A percentile compares a stretch with the other conserved stretches of the same genome.
Evolutionary conservation across 2,888 invertebrate genomes (phyloP).

Genomic region (Tachina grossa): DNA sequence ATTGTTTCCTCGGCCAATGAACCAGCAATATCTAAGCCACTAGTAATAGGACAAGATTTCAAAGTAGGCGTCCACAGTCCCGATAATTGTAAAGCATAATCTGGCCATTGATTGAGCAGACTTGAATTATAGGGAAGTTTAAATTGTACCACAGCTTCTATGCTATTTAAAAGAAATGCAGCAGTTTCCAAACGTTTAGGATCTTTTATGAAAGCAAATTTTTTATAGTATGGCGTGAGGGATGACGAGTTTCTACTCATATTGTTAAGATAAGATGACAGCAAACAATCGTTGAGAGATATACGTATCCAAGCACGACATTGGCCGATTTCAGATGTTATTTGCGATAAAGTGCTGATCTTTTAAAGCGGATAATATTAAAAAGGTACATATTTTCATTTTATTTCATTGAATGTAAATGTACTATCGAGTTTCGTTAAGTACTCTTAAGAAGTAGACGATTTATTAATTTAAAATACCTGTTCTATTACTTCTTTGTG

Average conservation of each 20-base stretch:
- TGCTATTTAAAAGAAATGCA: slow-evolving; percentile 89
- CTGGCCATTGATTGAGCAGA: slow-evolving; percentile 94
- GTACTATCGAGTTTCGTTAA: background rate
- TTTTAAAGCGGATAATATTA: slow-evolving; percentile 61
- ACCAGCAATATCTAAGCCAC: slow-evolving; percentile 91
- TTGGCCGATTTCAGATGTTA: slow-evolving; percentile 94
- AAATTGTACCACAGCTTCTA: slow-evolving; percentile 89
- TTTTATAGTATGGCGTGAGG: slow-evolving; percentile 92
- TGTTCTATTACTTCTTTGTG: slow-evolving; percentile 94
- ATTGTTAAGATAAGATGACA: slow-evolving; percentile 93
- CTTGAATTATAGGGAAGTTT: slow-evolving; percentile 92
- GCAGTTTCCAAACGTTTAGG: slow-evolving; percentile 90
- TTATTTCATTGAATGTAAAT: no score
- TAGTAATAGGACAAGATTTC: slow-evolving; percentile 89
- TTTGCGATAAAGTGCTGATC: slow-evolving; percentile 90
- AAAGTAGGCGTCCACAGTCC: slow-evolving; percentile 93
- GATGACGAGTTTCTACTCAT: slow-evolving; percentile 90
- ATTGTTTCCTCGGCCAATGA: slow-evolving; percentile 84
- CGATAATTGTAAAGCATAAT: slow-evolving; percentile 91
- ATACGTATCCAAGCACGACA: slow-evolving; percentile 96
- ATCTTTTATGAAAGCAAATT: slow-evolving; percentile 92
- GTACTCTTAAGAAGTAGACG: background rate
- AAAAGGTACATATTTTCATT: background rate
- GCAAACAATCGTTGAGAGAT: slow-evolving; percentile 93
- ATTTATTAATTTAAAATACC: slow-evolving; percentile 75